A percentile compares a stretch with the other conserved stretches of the same genome.
phyloP scores from a whole-genome alignment of 2,888 invertebrate species.

The Dasysyrphus tricinctus region DNA sequence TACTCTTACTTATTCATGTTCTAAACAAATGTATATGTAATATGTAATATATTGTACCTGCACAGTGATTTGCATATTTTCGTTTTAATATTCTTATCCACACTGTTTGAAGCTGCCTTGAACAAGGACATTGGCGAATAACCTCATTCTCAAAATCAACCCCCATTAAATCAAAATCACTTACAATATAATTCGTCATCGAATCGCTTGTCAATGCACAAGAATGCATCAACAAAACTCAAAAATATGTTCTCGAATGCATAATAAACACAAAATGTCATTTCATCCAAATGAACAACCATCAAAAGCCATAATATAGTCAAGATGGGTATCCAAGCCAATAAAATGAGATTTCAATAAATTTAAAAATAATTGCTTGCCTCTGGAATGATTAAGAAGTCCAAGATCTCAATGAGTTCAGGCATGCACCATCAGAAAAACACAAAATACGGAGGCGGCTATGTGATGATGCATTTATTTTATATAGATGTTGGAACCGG shows the following conservation, averaged over 20 bases:
- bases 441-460: conserved; percentile 22
- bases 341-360: conserved; percentile 60
- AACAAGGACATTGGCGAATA: conserved; percentile 52
- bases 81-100: conserved; percentile 42
- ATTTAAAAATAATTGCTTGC: conserved; percentile 55
- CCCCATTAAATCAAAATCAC: neutral
- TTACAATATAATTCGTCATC: conserved; percentile 32
- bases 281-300: conserved; percentile 11
- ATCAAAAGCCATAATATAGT: neutral
- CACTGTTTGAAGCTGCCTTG: conserved; percentile 33
- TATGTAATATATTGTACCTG: neutral
- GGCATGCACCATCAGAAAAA: conserved; percentile 15
- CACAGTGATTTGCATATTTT: conserved; percentile 6
- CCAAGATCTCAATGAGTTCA: conserved; percentile 61
- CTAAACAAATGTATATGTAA: too few species aligned
- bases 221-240: conserved; percentile 37
- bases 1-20: neutral
- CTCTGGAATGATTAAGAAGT: conserved; percentile 64
- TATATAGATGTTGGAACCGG: conserved; percentile 18
- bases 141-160: conserved; percentile 33
- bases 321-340: neutral
- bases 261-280: conserved; percentile 46
- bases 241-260: conserved; percentile 31
- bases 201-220: conserved; percentile 29
- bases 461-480: conserved; percentile 42